Base-by-base conservation (phyloP, 2,797 vertebrate genomes). In the Eulemur coronatus region DNA sequence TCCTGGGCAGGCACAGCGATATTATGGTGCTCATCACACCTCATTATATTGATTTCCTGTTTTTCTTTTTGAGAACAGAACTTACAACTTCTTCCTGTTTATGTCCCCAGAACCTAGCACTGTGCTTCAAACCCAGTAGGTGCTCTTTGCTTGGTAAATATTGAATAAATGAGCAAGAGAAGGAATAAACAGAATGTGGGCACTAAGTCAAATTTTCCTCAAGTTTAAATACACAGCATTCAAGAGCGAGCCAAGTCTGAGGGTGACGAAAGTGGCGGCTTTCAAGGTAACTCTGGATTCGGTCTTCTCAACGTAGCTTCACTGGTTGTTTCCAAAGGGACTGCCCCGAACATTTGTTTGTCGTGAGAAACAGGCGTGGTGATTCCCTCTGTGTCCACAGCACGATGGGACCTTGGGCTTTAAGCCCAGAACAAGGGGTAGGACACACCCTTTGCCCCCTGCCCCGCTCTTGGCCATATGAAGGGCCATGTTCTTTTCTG, bases 1-100 rank as follows among this genome's bases (percentile, higher is more conserved):
- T 26, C 35, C 12, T 1, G 4, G 13, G 7, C 0, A 4, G 13
- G 10, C 3, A 38, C 41, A 13, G 46, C 28, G 30, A 30, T 11
- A 38, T 84, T 4, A 61, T 5, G 12, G 7, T 14, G 26, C 48
- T 48, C 6, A 20, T n/a, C 14, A 24, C 1, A 20, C 17, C 9
- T 76, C 43, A 30, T 75, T 48, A 12, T 13, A 38, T 13, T 22
- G 5, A n/a, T 28, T 22, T 73, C 24, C 69, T 87, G 14, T 35
- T 73, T 46, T 61, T 70, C 17, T 57, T 38, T 52, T 76, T 12
- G 33, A 55, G 30, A 69, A 57, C 22, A 90, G 63, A n/a, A 50
- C 35, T 24, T 38, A 30, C 2, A 38, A 61, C 24, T 80, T 65
- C 18, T 69, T 91, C 14, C 82, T 4, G 9, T 84, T 84, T 86